These are phyloP conservation scores for Pelobates fuscus DNA, from an alignment of 2,113 vertebrate species.

Conservation along the genomic window DNA sequence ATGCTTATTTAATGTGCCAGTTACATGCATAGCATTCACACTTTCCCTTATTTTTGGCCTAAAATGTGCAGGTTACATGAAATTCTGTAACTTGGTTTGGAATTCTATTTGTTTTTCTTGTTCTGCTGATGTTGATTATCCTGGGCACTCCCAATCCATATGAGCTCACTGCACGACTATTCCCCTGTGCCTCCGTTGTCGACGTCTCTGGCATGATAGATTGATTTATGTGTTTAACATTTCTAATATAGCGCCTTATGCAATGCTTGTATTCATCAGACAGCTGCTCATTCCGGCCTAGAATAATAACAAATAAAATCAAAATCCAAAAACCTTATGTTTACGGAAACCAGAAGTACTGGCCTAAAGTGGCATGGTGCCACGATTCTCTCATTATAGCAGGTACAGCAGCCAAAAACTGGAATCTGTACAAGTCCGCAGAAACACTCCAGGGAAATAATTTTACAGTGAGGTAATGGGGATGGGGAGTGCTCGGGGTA, in stretches of 20 bases:
- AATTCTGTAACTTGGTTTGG: too few relatives aligned
- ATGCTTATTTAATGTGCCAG: too few relatives aligned
- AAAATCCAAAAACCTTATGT: not conserved
- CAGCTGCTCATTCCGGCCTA: not conserved
- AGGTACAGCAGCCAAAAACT: not conserved
- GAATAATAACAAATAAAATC: not conserved
- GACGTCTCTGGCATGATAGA: not conserved
- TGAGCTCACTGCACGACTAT: not conserved
- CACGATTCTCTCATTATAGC: not conserved
- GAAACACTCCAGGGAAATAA: not conserved
- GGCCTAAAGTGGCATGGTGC: not conserved
- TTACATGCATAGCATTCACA: too few relatives aligned
- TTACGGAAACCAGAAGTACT: not conserved
- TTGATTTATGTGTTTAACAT: too few relatives aligned
- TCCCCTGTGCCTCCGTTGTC: not conserved
- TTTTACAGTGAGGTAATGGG: not conserved
- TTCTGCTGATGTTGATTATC: not conserved
- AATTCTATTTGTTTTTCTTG: not conserved
- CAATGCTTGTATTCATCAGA: not conserved
- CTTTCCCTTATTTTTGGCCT: too few relatives aligned
- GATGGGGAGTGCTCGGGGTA: not conserved
- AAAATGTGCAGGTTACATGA: too few relatives aligned
- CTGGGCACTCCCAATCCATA: not conserved
- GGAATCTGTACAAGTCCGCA: not conserved
- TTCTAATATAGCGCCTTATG: too few relatives aligned